Evolutionary conservation across 2,888 invertebrate genomes (phyloP).

Genomic region (Stenoptilia bipunctidactyla): DNA sequence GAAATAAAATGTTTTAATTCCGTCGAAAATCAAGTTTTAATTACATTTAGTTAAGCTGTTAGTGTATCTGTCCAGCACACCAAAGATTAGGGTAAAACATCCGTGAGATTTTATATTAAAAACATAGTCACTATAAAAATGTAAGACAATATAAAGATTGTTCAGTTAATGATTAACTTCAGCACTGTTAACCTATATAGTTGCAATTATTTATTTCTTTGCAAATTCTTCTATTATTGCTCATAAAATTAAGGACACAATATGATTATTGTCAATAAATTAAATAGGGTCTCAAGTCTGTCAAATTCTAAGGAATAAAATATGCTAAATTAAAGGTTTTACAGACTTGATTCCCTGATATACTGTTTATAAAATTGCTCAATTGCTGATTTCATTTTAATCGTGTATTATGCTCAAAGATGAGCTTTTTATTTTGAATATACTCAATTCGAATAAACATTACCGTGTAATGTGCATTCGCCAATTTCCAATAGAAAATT

Average conservation of each 20-base stretch:
- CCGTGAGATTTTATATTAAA: constrained; percentile 18
- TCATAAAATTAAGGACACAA: too few relatives aligned
- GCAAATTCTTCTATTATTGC: too few relatives aligned
- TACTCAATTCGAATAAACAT: not conserved
- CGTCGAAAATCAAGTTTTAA: constrained; percentile 9
- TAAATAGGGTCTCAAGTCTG: too few relatives aligned
- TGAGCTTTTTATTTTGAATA: constrained; percentile 43
- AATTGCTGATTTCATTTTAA: constrained; percentile 48
- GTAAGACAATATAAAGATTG: constrained; percentile 5
- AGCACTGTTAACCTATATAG: constrained; percentile 4
- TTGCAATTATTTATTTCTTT: not conserved
- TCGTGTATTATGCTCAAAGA: constrained; percentile 58
- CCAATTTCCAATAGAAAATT: constrained; percentile 28
- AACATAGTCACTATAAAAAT: not conserved
- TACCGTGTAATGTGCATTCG: constrained; percentile 39
- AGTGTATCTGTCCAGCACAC: constrained; percentile 55
- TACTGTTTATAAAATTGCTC: constrained; percentile 42
- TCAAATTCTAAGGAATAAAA: too few relatives aligned
- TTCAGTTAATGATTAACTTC: too few relatives aligned
- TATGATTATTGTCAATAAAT: too few relatives aligned
- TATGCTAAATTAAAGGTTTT: too few relatives aligned
- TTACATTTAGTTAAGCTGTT: constrained; percentile 31
- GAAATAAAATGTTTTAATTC: constrained; percentile 11
- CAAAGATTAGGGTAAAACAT: constrained; percentile 64
- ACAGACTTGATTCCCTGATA: too few relatives aligned